Evolutionary conservation across 1,140 invertebrate species (phyloP), one percentile per base, ranked within the genome.

Genomic region (Mya arenaria): DNA sequence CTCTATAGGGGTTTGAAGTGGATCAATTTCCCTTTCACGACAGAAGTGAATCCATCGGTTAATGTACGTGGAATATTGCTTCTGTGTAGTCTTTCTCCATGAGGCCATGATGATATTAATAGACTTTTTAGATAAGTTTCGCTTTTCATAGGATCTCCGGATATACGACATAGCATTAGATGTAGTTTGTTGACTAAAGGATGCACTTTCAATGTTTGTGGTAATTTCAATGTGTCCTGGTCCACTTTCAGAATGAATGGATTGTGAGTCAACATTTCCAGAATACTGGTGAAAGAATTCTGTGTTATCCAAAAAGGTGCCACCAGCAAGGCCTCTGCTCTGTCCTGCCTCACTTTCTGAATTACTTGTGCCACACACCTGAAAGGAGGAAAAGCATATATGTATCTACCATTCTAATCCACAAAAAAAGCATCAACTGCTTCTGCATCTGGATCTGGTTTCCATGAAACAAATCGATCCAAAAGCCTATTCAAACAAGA

Each of bases 381-480:
- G 58, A 83, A 83, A 79, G 84, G 74, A 78, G 74, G 81, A 78
- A 83, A 79, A 48, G 55, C 44, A 68, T 80, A 83, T 34, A 83
- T 36, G 23, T 66, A 62, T 55, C 55, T 52, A 73, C n/a, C 17
- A 44, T 17, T 19, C 80, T 74, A 85, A 48, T 44, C 23, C 23
- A 65, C 25, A 13, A 68, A 78, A 80, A 85, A 85, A 41, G 84
- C 68, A 84, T 82, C 65, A 17, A 84, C 37, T 39, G 60, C 41
- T 55, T 32, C 39, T 36, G 74, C 65, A 44, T 65, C 37, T 55
- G 84, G 68, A 74, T 85, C 84, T 36, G 81, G 80, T 32, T 68
- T 66, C 72, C 69, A 86, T 25, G 85, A 71, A 15, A 77, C 78
- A 82, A 62, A 86, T 48, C 23, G 65, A 28, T 23, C 19, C 0